Percentiles rank a stretch among this genome's conserved stretches.
Conservation (phyloP, 2,888 invertebrate genomes). For the Parnassius orleans region DNA sequence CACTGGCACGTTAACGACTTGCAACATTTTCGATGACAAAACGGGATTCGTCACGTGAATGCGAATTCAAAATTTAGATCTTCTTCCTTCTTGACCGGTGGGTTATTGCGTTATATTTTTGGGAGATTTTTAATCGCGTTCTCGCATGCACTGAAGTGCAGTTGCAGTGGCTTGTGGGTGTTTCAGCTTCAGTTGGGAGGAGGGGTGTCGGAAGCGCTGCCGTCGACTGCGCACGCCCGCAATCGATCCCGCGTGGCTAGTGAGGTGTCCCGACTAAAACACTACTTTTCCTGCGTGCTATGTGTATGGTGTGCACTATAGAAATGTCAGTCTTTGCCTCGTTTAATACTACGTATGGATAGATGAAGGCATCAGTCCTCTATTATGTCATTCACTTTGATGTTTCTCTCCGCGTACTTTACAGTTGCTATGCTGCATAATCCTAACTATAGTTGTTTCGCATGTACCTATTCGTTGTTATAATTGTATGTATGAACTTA, state of each 20-base stretch:
- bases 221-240: constrained; percentile 63
- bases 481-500: constrained; percentile 26
- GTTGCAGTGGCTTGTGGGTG: constrained; percentile 57
- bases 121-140: constrained; percentile 56
- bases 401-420: constrained; percentile 47
- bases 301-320: constrained; percentile 36
- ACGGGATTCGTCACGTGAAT: constrained; percentile 25
- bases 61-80: constrained; percentile 34
- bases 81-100: constrained; percentile 26
- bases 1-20: constrained; percentile 5
- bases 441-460: constrained; percentile 36
- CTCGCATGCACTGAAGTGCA: constrained; percentile 76
- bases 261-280: constrained; percentile 63
- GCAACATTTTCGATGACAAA: constrained; percentile 32
- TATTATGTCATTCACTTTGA: constrained; percentile 79
- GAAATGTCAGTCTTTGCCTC: constrained; percentile 31
- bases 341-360: constrained; percentile 42
- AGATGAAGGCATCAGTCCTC: constrained; percentile 38
- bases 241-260: constrained; percentile 72
- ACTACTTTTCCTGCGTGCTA: constrained; percentile 54
- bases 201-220: constrained; percentile 51
- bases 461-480: constrained; percentile 36
- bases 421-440: constrained; percentile 36
- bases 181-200: constrained; percentile 47
- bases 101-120: constrained; percentile 46